These are phyloP conservation scores for Aporophyla nigra DNA, from an alignment of 2,888 invertebrate species.

Conservation along the genomic window DNA sequence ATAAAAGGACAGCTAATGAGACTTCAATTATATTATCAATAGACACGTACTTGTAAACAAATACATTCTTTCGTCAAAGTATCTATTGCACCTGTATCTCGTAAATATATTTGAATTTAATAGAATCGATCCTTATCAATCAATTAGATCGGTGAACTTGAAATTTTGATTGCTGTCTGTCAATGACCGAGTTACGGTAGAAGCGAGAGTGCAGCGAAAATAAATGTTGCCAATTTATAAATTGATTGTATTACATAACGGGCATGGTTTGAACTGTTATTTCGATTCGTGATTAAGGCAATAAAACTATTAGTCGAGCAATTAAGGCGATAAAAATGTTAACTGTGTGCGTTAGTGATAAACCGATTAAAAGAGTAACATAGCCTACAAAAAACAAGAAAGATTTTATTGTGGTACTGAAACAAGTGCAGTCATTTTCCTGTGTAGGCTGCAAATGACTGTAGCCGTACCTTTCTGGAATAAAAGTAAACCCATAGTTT, in stretches of 20 bases:
- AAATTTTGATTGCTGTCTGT: conserved; percentile 55
- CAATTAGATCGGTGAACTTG: conserved; percentile 59
- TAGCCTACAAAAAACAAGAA: too few species aligned
- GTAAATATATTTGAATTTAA: conserved; percentile 29
- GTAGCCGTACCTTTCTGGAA: background rate
- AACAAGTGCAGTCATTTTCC: background rate
- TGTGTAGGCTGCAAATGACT: too few species aligned
- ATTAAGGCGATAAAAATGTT: conserved; percentile 18
- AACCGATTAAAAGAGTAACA: conserved; percentile 3
- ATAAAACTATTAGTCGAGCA: conserved; percentile 38
- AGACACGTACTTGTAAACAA: conserved; percentile 38
- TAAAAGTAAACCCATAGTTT: too few species aligned
- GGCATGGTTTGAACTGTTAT: conserved; percentile 32
- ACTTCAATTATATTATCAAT: conserved; percentile 27
- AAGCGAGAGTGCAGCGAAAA: conserved; percentile 37
- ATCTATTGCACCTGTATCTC: conserved; percentile 29
- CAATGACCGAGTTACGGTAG: conserved; percentile 60
- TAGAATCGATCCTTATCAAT: conserved; percentile 56
- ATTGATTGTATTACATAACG: conserved; percentile 40
- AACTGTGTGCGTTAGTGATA: conserved; percentile 14
- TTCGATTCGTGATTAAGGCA: conserved; percentile 34
- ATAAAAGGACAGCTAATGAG: conserved; percentile 21
- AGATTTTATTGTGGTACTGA: background rate
- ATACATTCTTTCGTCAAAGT: conserved; percentile 30
- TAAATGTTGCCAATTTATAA: conserved; percentile 40